Evolutionary conservation across 2,113 vertebrate genomes (phyloP), one percentile per base, ranked within the genome.

Genomic region (Calyptommatus sinebrachiatus): DNA sequence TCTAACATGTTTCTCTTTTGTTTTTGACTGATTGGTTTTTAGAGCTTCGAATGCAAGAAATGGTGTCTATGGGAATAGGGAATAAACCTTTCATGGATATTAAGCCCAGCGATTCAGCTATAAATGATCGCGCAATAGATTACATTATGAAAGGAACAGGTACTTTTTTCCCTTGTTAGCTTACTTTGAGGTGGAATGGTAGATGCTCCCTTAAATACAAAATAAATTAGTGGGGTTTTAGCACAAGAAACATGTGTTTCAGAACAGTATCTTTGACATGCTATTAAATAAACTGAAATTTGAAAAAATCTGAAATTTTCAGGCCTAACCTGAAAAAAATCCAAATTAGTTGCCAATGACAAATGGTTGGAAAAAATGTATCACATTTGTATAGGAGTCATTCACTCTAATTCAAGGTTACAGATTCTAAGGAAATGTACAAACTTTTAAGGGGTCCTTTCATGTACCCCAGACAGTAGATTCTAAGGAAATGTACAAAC

Each of bases 51-150:
- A 95, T 96, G 92, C 95, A 94, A 88, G 96, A 97, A 88, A 95
- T 96, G 95, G 94, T 96, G 5, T 97, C 95, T 4, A 94, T 96
- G 95, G 96, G 96, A 14, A 95, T 95, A 18, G 96, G 95, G 72
- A 96, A 93, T 90, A 96, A 96, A 69, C 96, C 95, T 2, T 96
- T 95, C 79, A 92, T 95, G 95, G 96, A 97, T 86, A 94, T 97
- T 53, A 94, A 95, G 79, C 95, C 96, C 24, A 96, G 96, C 8
- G 93, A 95, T 0, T 94, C 94, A 57, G 96, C 96, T 57, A 95
- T 96, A 73, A 87, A 60, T n/a, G 93, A 96, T 88, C 86, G 91
- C 89, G 93, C 94, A 46, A 88, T 96, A 16, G 94, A 96, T 72
- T 95, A 95, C 83, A 92, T 93, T 82, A 94, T 93, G 93, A 96